phyloP scores from a whole-genome alignment of 2,888 invertebrate genomes.

The Tholera decimalis region DNA sequence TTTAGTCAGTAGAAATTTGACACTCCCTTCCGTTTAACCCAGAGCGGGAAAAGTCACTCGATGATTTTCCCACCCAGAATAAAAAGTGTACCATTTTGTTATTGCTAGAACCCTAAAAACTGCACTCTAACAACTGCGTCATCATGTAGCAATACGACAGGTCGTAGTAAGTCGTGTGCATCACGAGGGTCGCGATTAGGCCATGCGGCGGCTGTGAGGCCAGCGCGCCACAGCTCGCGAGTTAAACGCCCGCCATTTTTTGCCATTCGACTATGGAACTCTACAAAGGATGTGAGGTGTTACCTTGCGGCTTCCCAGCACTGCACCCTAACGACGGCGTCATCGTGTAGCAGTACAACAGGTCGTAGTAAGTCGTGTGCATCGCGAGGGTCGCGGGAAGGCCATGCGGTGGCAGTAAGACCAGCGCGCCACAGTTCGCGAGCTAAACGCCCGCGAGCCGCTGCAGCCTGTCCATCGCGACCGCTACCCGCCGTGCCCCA shows the following conservation, averaged over 20 bases:
- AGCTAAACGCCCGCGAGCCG: conserved; percentile 68
- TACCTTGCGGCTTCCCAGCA: conserved; percentile 70
- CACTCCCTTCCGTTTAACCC: no score
- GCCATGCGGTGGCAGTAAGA: conserved; percentile 38
- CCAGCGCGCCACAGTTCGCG: conserved; percentile 53
- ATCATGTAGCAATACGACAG: conserved; percentile 4
- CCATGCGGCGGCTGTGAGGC: conserved; percentile 69
- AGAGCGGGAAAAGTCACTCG: no score
- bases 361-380: conserved; percentile 74
- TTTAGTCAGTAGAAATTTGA: no score
- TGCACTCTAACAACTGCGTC: background rate
- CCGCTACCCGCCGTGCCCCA: conserved; percentile 76
- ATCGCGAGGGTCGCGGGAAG: conserved; percentile 45
- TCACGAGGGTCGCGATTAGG: background rate
- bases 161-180: conserved; percentile 1
- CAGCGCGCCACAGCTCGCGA: conserved; percentile 80
- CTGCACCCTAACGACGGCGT: conserved; percentile 68
- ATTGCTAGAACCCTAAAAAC: no score
- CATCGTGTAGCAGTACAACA: conserved; percentile 73
- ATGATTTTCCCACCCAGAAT: no score
- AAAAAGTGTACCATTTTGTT: no score
- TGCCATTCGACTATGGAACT: no score
- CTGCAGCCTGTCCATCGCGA: conserved; percentile 72
- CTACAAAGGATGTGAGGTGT: no score
- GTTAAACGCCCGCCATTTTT: no score